Evolutionary conservation across 1,140 invertebrate species (phyloP).

Genomic region (Globodera rostochiensis): DNA sequence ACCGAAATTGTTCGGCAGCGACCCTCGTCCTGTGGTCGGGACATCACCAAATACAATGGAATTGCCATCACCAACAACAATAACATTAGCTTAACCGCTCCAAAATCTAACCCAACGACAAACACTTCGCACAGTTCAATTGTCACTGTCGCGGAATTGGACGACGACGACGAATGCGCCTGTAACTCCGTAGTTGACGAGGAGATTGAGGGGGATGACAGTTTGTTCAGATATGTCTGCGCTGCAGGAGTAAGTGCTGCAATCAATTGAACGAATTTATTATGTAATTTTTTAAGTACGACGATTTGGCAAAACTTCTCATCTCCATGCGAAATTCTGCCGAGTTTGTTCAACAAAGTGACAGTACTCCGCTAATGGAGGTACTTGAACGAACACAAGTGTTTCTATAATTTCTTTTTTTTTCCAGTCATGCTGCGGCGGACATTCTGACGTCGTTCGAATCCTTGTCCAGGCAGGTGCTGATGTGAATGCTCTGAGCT

Average conservation of each 20-base stretch:
- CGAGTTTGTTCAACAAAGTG: slow-evolving; percentile 72
- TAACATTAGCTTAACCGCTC: not conserved
- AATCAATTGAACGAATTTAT: too few relatives aligned
- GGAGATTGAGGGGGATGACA: slow-evolving; percentile 70
- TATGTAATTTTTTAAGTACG: slow-evolving; percentile 17
- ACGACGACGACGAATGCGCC: slow-evolving; percentile 30
- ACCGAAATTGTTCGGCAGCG: not conserved
- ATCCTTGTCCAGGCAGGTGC: slow-evolving; percentile 85
- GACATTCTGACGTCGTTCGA: slow-evolving; percentile 85
- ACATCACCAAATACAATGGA: not conserved
- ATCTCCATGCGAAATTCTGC: slow-evolving; percentile 41
- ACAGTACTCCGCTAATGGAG: slow-evolving; percentile 94
- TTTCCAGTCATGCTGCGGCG: slow-evolving; percentile 82
- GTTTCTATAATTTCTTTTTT: not conserved
- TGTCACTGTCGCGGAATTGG: slow-evolving; percentile 19
- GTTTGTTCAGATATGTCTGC: slow-evolving; percentile 84
- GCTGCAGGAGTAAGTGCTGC: slow-evolving; percentile 74
- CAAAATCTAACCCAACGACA: not conserved
- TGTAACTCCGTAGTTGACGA: slow-evolving; percentile 30
- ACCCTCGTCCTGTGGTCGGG: not conserved
- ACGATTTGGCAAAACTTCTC: slow-evolving; percentile 38
- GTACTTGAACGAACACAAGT: not conserved
- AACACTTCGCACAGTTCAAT: slow-evolving; percentile 13
- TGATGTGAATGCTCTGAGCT: slow-evolving; percentile 96
- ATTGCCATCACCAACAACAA: not conserved